These are phyloP conservation scores for Pionites leucogaster DNA, from an alignment of 2,113 vertebrate genomes.

Conservation along the genomic window DNA sequence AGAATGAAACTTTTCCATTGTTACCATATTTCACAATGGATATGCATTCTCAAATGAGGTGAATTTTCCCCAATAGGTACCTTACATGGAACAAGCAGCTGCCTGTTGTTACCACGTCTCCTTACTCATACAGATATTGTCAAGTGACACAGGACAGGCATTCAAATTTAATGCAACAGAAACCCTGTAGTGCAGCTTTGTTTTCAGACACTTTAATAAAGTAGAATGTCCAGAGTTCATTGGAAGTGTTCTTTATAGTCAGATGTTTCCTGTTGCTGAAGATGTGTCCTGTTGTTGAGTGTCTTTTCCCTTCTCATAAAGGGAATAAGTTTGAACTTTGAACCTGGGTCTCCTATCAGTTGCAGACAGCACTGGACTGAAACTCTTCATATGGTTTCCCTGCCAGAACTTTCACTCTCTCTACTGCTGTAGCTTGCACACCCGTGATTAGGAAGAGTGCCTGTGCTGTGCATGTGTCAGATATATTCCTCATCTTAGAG, in stretches of 20 bases:
- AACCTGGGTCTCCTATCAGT: neutral
- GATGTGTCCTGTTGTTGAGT: conserved; percentile 63
- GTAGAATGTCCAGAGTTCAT: conserved; percentile 43
- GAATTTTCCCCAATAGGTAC: neutral
- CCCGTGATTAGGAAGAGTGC: neutral
- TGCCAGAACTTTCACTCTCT: neutral
- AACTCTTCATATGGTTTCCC: neutral
- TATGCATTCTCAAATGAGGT: neutral
- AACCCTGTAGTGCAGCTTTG: neutral
- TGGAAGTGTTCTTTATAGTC: conserved; percentile 66
- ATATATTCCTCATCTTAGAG: neutral
- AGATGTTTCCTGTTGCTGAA: conserved; percentile 74
- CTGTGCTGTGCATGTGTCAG: neutral
- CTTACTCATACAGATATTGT: accelerated
- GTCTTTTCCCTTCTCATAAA: conserved; percentile 16
- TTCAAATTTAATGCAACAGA: neutral
- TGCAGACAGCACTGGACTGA: neutral
- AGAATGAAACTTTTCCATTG: neutral
- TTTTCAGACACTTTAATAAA: conserved; percentile 24
- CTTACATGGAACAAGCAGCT: accelerated
- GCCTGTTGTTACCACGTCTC: neutral
- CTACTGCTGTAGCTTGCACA: neutral
- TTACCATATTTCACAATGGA: neutral
- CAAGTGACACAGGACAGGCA: neutral
- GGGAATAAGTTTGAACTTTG: conserved; percentile 17